Evolutionary conservation across 1,140 invertebrate species (phyloP), one percentile per base, ranked within the genome.

Genomic region (Polyergus mexicanus): DNA sequence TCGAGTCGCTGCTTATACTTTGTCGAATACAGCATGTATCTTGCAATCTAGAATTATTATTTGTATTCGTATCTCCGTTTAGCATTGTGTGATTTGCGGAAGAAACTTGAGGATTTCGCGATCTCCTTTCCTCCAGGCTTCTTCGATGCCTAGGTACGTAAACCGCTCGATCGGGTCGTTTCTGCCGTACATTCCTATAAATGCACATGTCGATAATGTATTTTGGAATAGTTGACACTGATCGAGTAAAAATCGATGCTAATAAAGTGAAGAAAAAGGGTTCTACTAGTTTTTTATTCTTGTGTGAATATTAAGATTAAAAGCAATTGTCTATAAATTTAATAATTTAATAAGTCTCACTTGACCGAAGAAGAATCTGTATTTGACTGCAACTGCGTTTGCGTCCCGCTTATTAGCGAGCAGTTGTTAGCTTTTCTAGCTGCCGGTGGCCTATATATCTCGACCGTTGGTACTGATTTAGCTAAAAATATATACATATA

Each of bases 61-160:
- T 78, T n/a, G 54, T 60, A 60, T 63, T 89, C 28, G 77, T 54
- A 65, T 84, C 71, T 25, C 10, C 60, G 16, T 76, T 85, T 41
- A 54, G 56, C 13, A 35, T 72, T 3, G 38, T 8, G 0, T 77
- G 81, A 41, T 11, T 74, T 8, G 62, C n/a, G 8, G 38, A 47
- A 62, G 11, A 11, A 63, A 32, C 11, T 62, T 87, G 66, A 2
- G 25, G 4, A 32, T 22, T 80, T 16, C 74, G 86, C 38, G 72
- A 47, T 65, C 74, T 91, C 35, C 72, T 83, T 22, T 62, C 90
- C 76, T 94, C 96, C 56, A 95, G 92, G 87, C 95, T 95, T 72
- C 97, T 95, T 81, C 97, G 94, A 84, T 97, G 97, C 90, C 96
- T 95, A 84, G 97, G 97, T 28, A 98, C 97, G 94, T 98, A 98